Evolutionary conservation across 2,113 vertebrate species (phyloP).

Genomic region (Calidris pygmaea): DNA sequence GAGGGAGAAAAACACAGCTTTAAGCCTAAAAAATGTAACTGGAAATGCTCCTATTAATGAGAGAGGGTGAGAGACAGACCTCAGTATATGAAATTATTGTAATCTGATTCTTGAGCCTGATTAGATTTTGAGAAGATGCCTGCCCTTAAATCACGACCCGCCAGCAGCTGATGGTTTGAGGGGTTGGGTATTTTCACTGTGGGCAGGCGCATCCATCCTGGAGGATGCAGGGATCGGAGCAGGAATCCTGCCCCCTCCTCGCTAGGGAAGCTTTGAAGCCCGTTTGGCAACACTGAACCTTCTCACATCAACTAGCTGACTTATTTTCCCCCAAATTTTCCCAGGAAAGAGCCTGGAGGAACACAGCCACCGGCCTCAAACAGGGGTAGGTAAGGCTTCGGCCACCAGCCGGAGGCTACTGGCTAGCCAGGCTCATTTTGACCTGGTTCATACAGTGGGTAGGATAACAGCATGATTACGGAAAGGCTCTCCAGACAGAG

Average conservation of each 20-base stretch:
- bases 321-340: background rate
- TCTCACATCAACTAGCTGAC: fast-evolving
- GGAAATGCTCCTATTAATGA: background rate
- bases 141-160: background rate
- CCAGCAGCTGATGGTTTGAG: background rate
- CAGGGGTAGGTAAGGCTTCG: background rate
- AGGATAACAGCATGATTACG: background rate
- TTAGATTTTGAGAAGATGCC: background rate
- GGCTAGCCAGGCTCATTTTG: background rate
- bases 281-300: background rate
- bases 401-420: fast-evolving
- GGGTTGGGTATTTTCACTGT: background rate
- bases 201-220: background rate
- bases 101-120: background rate
- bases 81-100: background rate
- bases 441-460: background rate
- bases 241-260: background rate
- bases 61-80: background rate
- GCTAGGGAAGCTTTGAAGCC: background rate
- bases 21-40: background rate
- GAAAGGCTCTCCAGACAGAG: background rate
- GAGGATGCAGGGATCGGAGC: background rate
- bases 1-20: background rate
- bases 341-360: background rate
- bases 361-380: fast-evolving